Evolutionary conservation across 1,140 invertebrate genomes (phyloP), one percentile per base, ranked within the genome.

Genomic region (Dreissena rostriformis): DNA sequence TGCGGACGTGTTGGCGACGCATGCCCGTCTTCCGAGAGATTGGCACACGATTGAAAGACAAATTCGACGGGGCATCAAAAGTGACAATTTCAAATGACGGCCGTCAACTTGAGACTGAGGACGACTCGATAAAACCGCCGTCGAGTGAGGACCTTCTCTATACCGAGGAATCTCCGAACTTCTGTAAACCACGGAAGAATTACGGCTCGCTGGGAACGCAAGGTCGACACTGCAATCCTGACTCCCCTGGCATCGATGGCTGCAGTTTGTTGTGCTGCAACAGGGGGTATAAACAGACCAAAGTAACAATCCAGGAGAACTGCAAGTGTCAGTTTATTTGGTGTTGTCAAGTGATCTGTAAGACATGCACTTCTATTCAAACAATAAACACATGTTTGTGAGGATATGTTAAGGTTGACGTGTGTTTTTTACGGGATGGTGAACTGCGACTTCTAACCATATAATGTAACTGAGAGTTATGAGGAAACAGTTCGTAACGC

Each of bases 1-100:
- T 99, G 94, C 96, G 97, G 92, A 99, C 98, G 7, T 99, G 98
- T 93, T 99, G 98, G 98, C 96, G 96, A 92, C 97, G 96, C 52
- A 94, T 98, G 91, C 97, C 97, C 10, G 95, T 95, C 24, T 98
- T 99, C 95, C 94, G 96, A 72, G 95, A 96, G 88, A 96, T 98
- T 71, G 97, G 97, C 26, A 96, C 97, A 86, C 95, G 95, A 67
- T 94, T 98, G 29, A 91, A 97, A 95, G 95, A 96, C 78, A 96
- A 96, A 90, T 98, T 98, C 94, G 95, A 96, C 89, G 95, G 96
- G 87, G 97, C 97, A 49, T 95, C 96, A 91, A 95, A 95, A 74
- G 96, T 97, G 87, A 95, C 95, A 19, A 88, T 87, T 39, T 89
- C 88, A 14, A 91, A 92, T 85, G 90, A 92, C 77, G 91, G 89